Conservation (phyloP, 1,140 invertebrate genomes). For the Listronotus bonariensis region DNA sequence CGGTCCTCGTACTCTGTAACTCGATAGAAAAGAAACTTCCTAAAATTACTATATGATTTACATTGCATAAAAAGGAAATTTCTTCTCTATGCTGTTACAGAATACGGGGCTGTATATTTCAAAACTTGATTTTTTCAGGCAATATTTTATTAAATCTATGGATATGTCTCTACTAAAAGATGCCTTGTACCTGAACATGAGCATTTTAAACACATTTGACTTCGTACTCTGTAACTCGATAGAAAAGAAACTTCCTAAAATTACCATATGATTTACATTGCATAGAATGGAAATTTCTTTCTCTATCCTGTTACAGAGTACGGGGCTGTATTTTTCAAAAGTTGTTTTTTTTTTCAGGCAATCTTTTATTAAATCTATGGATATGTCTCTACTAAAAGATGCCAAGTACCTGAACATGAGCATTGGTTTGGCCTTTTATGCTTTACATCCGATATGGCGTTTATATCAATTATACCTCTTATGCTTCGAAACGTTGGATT, state of each 20-base stretch:
- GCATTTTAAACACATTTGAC: too few relatives aligned
- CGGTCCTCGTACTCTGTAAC: too few relatives aligned
- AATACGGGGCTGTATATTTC: too few relatives aligned
- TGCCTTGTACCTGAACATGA: constrained; percentile 45
- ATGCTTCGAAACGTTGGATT: constrained; percentile 45
- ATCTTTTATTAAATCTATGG: constrained; percentile 38
- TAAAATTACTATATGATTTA: too few relatives aligned
- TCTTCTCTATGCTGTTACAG: background rate
- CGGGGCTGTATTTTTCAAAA: too few relatives aligned
- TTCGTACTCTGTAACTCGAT: too few relatives aligned
- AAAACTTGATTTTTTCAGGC: too few relatives aligned
- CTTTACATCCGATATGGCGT: constrained; percentile 47
- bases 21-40: too few relatives aligned
- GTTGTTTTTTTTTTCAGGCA: constrained; percentile 21
- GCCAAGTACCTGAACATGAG: constrained; percentile 46
- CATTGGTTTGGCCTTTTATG: constrained; percentile 46
- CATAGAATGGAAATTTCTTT: too few relatives aligned
- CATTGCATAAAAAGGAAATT: too few relatives aligned
- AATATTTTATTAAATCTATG: constrained; percentile 35
- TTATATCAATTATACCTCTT: constrained; percentile 47
- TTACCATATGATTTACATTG: too few relatives aligned
- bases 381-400: constrained; percentile 48
- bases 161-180: constrained; percentile 49
- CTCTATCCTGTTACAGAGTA: background rate
- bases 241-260: too few relatives aligned